These are phyloP conservation scores for Pantherophis vulpinus DNA, from an alignment of 2,797 vertebrate genomes.

Conservation along the genomic window DNA sequence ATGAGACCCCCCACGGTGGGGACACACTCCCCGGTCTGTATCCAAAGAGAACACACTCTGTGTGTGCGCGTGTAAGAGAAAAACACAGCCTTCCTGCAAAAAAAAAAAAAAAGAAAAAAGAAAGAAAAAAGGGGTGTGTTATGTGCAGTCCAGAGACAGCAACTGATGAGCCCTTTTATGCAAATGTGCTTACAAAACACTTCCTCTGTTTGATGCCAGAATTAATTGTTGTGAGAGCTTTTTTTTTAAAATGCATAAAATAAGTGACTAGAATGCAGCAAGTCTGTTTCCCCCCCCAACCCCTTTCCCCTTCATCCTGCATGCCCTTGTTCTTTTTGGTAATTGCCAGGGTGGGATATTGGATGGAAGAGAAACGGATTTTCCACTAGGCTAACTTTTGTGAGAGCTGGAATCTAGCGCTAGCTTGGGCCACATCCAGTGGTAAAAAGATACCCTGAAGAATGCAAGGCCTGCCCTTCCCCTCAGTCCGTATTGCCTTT, in stretches of 20 bases:
- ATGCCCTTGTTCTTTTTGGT: not conserved
- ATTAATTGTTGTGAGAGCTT: not conserved
- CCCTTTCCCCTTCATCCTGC: not conserved
- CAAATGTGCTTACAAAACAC: constrained; percentile 26
- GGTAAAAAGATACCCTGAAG: not conserved
- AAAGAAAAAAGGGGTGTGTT: not conserved
- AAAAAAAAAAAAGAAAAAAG: not conserved
- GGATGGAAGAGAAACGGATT: not conserved
- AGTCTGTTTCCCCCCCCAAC: no score
- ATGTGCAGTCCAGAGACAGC: not conserved
- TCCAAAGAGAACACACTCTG: not conserved
- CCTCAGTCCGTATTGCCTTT: not conserved
- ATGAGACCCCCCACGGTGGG: not conserved
- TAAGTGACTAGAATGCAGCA: not conserved
- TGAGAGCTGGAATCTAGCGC: not conserved
- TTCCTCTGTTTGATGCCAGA: constrained; percentile 8
- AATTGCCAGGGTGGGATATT: not conserved
- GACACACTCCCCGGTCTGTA: not conserved
- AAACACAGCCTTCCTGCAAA: not conserved
- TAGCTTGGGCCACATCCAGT: not conserved
- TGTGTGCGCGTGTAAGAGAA: not conserved
- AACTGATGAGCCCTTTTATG: constrained; percentile 9
- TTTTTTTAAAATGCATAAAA: not conserved
- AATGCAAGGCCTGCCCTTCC: not conserved
- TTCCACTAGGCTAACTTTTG: not conserved